These are phyloP conservation scores for Brachypteracias leptosomus DNA, from an alignment of 2,113 vertebrate genomes.

Conservation along the genomic window DNA sequence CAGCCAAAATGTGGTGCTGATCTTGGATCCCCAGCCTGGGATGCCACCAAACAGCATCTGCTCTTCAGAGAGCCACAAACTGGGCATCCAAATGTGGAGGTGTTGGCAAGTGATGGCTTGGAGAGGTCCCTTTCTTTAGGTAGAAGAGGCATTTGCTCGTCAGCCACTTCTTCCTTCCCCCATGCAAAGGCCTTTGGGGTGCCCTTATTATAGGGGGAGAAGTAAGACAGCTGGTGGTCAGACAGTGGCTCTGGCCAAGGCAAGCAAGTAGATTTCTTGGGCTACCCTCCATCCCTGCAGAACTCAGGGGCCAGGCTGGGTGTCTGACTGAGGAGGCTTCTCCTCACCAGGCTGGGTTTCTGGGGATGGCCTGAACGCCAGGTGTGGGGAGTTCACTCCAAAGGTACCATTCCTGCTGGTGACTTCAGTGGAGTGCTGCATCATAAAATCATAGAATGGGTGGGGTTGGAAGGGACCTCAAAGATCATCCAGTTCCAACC, in stretches of 20 bases:
- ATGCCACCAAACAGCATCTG: not conserved
- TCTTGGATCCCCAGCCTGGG: not conserved
- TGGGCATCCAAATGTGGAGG: not conserved
- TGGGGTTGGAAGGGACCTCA: not conserved
- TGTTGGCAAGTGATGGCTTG: not conserved
- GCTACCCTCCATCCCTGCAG: not conserved
- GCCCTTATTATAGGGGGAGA: not conserved
- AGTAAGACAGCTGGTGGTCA: not conserved
- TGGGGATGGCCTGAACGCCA: not conserved
- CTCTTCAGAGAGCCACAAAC: not conserved
- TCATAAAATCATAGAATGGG: not conserved
- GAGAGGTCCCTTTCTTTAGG: not conserved
- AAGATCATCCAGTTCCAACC: too few relatives aligned
- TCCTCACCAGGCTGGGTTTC: not conserved
- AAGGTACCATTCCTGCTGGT: not conserved
- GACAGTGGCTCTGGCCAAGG: not conserved
- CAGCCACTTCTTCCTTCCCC: not conserved
- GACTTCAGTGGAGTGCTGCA: not conserved
- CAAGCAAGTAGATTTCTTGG: not conserved
- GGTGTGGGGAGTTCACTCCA: not conserved
- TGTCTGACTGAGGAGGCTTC: not conserved
- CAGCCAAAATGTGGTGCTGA: not conserved
- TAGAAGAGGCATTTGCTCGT: not conserved
- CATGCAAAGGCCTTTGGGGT: not conserved
- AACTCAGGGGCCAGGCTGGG: not conserved